phyloP scores from a whole-genome alignment of 2,888 invertebrate genomes.

The Nebria salina region DNA sequence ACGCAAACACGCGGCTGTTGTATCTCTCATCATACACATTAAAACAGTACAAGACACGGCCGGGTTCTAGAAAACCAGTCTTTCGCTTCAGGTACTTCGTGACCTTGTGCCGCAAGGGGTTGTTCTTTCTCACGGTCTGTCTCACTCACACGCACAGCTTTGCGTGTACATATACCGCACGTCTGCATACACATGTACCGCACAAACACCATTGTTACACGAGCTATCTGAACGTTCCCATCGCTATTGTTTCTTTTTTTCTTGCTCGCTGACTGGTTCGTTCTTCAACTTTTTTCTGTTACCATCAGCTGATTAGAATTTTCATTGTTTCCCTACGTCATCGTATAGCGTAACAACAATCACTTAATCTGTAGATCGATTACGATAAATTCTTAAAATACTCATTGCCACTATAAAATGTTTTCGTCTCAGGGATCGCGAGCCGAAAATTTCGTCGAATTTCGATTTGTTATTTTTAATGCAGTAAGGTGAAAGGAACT shows the following conservation, averaged over 20 bases:
- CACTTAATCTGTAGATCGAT: neutral
- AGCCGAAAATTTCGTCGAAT: too few species aligned
- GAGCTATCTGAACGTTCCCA: conserved; percentile 16
- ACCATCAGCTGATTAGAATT: conserved; percentile 43
- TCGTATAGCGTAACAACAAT: conserved; percentile 1
- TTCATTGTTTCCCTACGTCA: conserved; percentile 30
- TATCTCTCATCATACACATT: conserved; percentile 10
- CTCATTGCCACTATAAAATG: too few species aligned
- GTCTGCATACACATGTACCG: neutral
- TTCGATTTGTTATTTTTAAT: neutral
- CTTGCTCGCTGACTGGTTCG: neutral
- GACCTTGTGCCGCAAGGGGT: conserved; percentile 40
- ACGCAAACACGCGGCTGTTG: neutral
- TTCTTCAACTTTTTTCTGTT: conserved; percentile 25
- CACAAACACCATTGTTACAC: neutral
- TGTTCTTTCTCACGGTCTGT: conserved; percentile 37
- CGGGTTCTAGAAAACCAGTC: conserved; percentile 26
- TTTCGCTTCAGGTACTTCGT: conserved; percentile 21
- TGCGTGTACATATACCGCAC: neutral
- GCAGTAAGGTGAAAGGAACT: neutral
- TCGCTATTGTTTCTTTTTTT: conserved; percentile 24
- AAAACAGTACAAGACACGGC: conserved; percentile 20
- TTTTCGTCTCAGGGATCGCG: too few species aligned
- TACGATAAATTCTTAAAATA: neutral
- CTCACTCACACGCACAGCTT: neutral